phyloP scores from a whole-genome alignment of 2,113 vertebrate genomes.

The Eurypyga helias region DNA sequence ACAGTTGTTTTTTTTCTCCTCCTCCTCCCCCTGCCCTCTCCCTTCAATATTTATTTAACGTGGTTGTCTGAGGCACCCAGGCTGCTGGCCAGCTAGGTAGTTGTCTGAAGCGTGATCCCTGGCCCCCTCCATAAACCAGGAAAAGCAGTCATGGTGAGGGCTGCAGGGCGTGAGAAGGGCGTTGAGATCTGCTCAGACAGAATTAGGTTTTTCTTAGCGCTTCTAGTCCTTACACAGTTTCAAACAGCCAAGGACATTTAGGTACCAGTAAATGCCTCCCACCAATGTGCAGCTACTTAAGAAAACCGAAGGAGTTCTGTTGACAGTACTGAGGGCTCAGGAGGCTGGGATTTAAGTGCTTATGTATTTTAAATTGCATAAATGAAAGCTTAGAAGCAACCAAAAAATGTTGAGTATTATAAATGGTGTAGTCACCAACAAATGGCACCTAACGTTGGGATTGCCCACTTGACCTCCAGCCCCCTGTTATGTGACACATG shows the following conservation, averaged over 20 bases:
- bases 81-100: neutral
- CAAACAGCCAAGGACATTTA: neutral
- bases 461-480: neutral
- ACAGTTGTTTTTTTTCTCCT: accelerated
- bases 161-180: neutral
- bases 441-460: neutral
- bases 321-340: neutral
- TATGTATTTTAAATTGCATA: neutral
- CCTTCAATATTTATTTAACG: neutral
- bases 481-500: neutral
- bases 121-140: neutral
- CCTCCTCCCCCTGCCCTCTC: accelerated
- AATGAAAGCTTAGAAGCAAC: neutral
- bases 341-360: neutral
- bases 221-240: too few species aligned
- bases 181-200: neutral
- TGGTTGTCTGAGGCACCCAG: neutral
- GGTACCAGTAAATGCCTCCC: neutral
- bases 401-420: neutral
- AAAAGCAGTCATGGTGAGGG: neutral
- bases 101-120: neutral
- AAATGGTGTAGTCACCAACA: neutral
- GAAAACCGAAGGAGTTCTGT: neutral
- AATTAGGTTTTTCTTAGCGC: neutral
- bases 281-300: neutral